Evolutionary conservation across 2,888 invertebrate species (phyloP), one percentile per base, ranked within the genome.

Genomic region (Dryobota labecula): DNA sequence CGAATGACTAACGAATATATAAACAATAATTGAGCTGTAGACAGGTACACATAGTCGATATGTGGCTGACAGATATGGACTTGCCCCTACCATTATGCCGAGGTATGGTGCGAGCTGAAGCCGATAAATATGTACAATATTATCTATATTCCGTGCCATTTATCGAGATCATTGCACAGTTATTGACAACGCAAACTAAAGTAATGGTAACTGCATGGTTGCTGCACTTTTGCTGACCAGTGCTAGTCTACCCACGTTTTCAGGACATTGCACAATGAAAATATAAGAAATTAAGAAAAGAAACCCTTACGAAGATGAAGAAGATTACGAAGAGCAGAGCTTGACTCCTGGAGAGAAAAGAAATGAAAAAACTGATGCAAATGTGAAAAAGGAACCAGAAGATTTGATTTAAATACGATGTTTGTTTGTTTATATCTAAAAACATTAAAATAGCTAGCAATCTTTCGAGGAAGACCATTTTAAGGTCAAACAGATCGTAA

Each of bases 1-100:
- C 92, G 90, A 92, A 92, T 90, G 86, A 88, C 86, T 89, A 88
- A 91, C 90, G 88, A 90, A 91, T 91, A 89, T 91, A 89, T 91
- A 90, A 91, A 92, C 91, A 91, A 92, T 90, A 83, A 88, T 83
- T 84, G 81, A 83, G 75, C 84, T 73, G 75, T 82, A 76, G 73
- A 67, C 76, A 77, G 56, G 30, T 41, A 79, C 33, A 27, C 65
- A 66, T 67, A 72, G 53, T 63, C 62, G 70, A 78, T 82, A 81
- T 83, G 78, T 77, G 73, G 65, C 76, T 73, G 79, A 84, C 76
- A 84, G 76, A 79, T 84, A 82, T 73, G 81, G 69, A 73, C 60
- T 71, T 63, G 57, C 83, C 82, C 77, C 80, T 87, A 86, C 83
- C 67, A 77, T 62, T 56, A 64, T 53, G 24, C 36, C 45, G 45